Base-by-base conservation (phyloP, 35 echinoderm and acorn worm genomes). In the Hemicentrotus pulcherrimus region DNA sequence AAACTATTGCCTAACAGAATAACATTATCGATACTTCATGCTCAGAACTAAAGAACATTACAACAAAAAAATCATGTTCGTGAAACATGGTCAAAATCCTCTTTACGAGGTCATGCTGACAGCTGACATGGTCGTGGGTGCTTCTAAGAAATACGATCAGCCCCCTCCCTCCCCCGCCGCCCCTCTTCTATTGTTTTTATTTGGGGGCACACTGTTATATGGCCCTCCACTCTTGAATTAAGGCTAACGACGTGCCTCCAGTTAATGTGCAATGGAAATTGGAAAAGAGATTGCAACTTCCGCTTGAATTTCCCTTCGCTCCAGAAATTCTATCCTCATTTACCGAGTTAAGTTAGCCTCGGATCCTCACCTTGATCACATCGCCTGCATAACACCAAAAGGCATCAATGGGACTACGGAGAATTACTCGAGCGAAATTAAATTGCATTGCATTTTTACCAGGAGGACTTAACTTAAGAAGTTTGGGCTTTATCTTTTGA, bases 251-350 rank as follows among this genome's bases (percentile, higher is more conserved):
- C 19, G 28, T 8, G 65, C 65, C 65, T 78, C 19, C 22, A 78
- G 65, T 78, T 78, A 78, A 78, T 78, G 18, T 78, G 32, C 4
- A 24, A 90, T 90, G 88, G 88, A 90, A 90, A 78, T 41, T 90
- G 46, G 88, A 90, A 90, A 90, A 90, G 32, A 90, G 88, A 90
- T 90, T 90, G 46, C 88, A 90, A 18, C 32, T 45, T 90, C 88
- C 88, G 88, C 12, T 90, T 90, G 19, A 90, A 90, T 90, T 90
- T 90, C 88, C 88, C 88, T 30, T 90, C 88, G 88, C 46, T 41
- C 88, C 88, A 90, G 88, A 90, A 90, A 90, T 90, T 47, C 88
- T 33, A 90, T 90, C 88, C 46, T 90, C 32, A 90, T 90, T 90
- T 90, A 16, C 88, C 12, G 32, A 41, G n/a, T 90, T 90, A 46